phyloP scores from a whole-genome alignment of 2,888 invertebrate species.

The Glyphotaelius pellucidus region DNA sequence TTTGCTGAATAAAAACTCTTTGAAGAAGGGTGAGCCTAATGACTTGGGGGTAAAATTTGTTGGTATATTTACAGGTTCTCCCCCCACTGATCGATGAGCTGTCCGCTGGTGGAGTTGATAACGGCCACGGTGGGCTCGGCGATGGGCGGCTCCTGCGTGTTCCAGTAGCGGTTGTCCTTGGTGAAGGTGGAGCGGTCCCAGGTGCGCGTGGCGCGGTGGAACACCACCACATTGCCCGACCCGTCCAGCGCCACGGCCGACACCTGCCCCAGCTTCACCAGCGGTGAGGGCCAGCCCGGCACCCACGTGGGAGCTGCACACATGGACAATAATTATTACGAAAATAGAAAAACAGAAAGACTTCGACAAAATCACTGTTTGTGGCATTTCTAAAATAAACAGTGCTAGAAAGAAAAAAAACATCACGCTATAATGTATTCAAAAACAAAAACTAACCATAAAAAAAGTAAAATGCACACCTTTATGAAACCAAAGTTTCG shows the following conservation, averaged over 20 bases:
- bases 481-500: no score
- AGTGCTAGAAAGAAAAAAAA: background rate
- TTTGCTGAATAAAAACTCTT: no score
- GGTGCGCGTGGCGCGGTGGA: slow-evolving; percentile 85
- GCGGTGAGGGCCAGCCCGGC: slow-evolving; percentile 77
- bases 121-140: slow-evolving; percentile 80
- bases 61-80: slow-evolving; percentile 79
- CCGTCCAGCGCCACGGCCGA: slow-evolving; percentile 88
- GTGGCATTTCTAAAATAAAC: no score
- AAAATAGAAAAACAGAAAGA: background rate
- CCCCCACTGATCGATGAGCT: slow-evolving; percentile 82
- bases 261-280: slow-evolving; percentile 83
- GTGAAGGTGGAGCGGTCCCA: slow-evolving; percentile 82
- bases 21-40: background rate
- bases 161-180: slow-evolving; percentile 76
- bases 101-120: slow-evolving; percentile 79
- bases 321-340: background rate
- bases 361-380: no score
- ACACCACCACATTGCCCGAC: slow-evolving; percentile 85
- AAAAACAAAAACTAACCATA: no score
- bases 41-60: background rate
- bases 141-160: slow-evolving; percentile 79
- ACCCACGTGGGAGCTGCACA: slow-evolving; percentile 77
- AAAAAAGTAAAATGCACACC: no score
- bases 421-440: background rate